Evolutionary conservation across 2,888 invertebrate species (phyloP).

Genomic region (Nebria brevicollis): DNA sequence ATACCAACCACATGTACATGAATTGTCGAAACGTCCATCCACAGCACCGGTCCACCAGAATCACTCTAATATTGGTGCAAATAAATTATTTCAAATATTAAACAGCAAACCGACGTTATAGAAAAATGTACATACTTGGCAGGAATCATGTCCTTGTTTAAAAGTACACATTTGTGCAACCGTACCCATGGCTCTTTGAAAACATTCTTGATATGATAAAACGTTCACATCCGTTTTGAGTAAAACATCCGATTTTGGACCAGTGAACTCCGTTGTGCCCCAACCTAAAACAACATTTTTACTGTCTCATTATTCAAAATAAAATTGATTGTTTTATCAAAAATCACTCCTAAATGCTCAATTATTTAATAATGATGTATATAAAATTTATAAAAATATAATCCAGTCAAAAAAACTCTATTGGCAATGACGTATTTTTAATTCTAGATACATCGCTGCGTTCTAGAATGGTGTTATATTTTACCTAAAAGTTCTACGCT

Average conservation of each 20-base stretch:
- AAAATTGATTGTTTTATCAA: no score
- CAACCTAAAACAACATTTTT: conserved; percentile 65
- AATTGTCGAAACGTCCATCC: conserved; percentile 62
- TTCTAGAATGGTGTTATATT: neutral
- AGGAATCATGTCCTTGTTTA: conserved; percentile 66
- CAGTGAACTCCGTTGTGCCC: conserved; percentile 67
- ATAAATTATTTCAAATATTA: neutral
- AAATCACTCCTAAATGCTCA: no score
- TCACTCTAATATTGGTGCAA: conserved; percentile 57
- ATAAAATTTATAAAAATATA: no score
- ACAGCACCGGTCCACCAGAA: conserved; percentile 70
- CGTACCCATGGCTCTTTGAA: conserved; percentile 36
- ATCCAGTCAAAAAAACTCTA: no score
- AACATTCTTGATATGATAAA: conserved; percentile 63
- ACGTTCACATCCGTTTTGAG: conserved; percentile 67
- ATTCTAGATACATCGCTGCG: no score
- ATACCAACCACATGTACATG: conserved; percentile 65
- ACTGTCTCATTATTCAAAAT: neutral
- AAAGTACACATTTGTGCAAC: conserved; percentile 64
- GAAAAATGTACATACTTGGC: conserved; percentile 64
- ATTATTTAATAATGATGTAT: no score
- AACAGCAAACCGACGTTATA: neutral
- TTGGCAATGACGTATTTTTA: no score
- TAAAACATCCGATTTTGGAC: conserved; percentile 64
- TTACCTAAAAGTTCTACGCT: conserved; percentile 57